phyloP scores from a whole-genome alignment of 2,113 vertebrate genomes.

The Tauraco erythrolophus region DNA sequence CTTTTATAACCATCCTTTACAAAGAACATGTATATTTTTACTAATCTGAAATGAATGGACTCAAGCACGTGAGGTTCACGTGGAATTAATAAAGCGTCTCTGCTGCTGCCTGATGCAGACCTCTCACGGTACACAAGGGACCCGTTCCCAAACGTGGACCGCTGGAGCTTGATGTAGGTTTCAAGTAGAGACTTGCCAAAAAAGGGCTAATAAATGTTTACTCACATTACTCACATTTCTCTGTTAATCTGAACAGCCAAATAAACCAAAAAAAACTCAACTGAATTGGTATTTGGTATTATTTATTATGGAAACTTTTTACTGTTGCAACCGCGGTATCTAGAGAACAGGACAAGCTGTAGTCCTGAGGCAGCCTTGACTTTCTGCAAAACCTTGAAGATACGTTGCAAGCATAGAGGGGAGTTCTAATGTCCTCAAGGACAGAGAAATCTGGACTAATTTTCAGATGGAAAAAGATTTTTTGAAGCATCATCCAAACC shows the following conservation, averaged over 20 bases:
- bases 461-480: background rate
- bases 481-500: background rate
- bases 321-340: rapidly evolving
- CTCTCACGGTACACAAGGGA: background rate
- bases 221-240: background rate
- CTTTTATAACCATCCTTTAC: background rate
- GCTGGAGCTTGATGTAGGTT: background rate
- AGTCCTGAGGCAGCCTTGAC: background rate
- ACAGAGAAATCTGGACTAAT: background rate
- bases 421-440: background rate
- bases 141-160: background rate
- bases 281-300: background rate
- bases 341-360: background rate
- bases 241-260: background rate
- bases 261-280: rapidly evolving
- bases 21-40: background rate
- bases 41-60: too few relatives aligned
- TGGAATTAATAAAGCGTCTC: too few relatives aligned
- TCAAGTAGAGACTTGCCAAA: background rate
- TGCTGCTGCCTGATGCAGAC: background rate
- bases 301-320: background rate
- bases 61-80: too few relatives aligned
- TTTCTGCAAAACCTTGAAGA: background rate
- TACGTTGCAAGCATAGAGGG: background rate
- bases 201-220: rapidly evolving